Percentiles rank a stretch among this genome's conserved stretches.
Evolutionary conservation across 1,140 invertebrate genomes (phyloP).

Genomic region (Asbolus verrucosus): DNA sequence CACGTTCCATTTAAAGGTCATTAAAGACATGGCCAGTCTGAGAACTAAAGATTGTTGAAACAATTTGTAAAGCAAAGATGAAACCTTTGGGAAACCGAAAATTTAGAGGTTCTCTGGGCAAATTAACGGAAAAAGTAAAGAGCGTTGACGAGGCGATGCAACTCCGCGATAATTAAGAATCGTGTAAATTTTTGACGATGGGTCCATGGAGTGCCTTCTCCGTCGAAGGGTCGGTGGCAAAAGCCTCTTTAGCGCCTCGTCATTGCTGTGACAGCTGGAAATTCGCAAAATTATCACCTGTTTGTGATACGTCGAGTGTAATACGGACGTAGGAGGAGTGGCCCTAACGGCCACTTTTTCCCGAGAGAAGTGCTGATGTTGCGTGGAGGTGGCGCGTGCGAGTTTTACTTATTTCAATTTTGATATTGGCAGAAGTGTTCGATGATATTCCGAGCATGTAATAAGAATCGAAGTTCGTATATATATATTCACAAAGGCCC

Average conservation of each 20-base stretch:
- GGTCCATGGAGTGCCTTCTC: neutral
- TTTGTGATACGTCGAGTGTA: conserved; percentile 38
- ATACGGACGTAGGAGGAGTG: too few species aligned
- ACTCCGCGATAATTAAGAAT: conserved; percentile 24
- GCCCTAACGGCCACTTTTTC: too few species aligned
- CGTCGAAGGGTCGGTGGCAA: conserved; percentile 9
- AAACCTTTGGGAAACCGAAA: too few species aligned
- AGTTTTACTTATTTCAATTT: conserved; percentile 18
- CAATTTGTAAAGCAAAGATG: too few species aligned
- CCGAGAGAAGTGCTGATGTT: too few species aligned
- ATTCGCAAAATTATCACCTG: conserved; percentile 48
- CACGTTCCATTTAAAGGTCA: too few species aligned
- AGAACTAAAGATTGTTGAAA: too few species aligned
- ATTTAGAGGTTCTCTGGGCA: conserved; percentile 25
- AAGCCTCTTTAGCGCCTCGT: conserved; percentile 8
- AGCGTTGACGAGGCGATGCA: neutral
- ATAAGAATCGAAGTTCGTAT: conserved; percentile 36
- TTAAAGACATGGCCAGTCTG: too few species aligned
- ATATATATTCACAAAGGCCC: conserved; percentile 15
- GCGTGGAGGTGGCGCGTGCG: neutral
- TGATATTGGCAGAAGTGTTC: conserved; percentile 32
- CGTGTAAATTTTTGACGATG: conserved; percentile 22
- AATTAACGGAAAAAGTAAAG: conserved; percentile 38
- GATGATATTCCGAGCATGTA: conserved; percentile 42
- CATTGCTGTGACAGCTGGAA: too few species aligned